These are phyloP conservation scores for Caenorhabditis panamensis DNA, from an alignment of 2,888 invertebrate species.

Conservation along the genomic window DNA sequence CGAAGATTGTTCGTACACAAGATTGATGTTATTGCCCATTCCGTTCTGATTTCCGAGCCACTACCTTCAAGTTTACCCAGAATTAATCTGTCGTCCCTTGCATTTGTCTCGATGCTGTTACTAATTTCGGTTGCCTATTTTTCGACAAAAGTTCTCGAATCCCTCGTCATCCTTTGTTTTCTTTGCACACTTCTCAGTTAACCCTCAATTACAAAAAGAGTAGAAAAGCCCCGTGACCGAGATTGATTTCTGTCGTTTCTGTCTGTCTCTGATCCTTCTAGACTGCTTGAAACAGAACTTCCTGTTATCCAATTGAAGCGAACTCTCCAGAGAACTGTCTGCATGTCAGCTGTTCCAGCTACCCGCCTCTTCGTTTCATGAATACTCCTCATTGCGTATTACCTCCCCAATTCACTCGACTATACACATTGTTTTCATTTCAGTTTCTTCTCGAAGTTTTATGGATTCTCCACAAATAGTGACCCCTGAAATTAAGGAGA, in stretches of 20 bases:
- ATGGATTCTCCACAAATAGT: neutral
- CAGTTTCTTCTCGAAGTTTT: no score
- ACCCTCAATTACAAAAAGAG: slow-evolving; percentile 2
- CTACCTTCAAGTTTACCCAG: neutral
- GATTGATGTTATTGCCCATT: neutral
- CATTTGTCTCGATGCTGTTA: neutral
- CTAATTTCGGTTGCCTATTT: neutral
- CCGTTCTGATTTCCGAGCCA: no score
- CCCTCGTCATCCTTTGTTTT: neutral
- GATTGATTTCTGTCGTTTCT: neutral
- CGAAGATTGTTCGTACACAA: no score
- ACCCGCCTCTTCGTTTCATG: neutral
- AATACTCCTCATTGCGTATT: neutral
- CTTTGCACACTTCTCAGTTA: slow-evolving; percentile 4
- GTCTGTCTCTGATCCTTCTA: neutral
- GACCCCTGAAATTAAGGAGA: neutral
- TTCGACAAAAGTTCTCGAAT: slow-evolving; percentile 8
- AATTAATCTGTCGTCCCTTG: neutral
- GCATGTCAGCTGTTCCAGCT: neutral
- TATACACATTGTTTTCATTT: no score
- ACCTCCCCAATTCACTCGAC: no score
- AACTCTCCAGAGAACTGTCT: neutral
- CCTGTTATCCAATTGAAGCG: no score
- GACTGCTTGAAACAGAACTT: no score
- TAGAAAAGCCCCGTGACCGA: neutral